Evolutionary conservation across 2,797 vertebrate genomes (phyloP).

Genomic region (Phoxinus dragarum): DNA sequence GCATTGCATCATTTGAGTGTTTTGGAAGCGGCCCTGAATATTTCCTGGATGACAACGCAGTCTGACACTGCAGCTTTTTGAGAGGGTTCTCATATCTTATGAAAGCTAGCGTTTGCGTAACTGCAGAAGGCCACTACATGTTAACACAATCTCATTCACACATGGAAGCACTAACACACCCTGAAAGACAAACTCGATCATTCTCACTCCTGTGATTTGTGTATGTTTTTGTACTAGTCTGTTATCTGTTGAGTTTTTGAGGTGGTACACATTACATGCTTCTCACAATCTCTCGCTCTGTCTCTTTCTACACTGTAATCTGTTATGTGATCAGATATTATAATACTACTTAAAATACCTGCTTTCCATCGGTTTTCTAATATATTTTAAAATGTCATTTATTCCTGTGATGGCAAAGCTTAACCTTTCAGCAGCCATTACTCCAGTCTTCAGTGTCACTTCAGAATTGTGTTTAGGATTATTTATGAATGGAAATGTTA

Average conservation of each 20-base stretch:
- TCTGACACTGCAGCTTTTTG: constrained; percentile 61
- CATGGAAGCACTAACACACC: background rate
- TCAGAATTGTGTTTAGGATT: background rate
- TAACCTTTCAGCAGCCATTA: background rate
- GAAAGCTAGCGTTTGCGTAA: background rate
- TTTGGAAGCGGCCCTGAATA: constrained; percentile 65
- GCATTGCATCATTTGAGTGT: constrained; percentile 66
- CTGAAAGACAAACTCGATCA: background rate
- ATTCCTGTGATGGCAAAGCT: no score
- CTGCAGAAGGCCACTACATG: background rate
- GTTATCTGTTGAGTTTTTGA: background rate
- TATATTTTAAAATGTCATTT: background rate
- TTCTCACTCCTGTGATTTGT: background rate
- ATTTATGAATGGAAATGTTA: background rate
- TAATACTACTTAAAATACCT: background rate
- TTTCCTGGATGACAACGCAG: constrained; percentile 61
- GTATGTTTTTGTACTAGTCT: background rate
- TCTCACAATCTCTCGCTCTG: background rate
- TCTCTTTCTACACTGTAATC: background rate
- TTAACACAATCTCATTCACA: background rate
- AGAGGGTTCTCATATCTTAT: constrained; percentile 55
- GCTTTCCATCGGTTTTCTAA: background rate
- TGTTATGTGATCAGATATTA: background rate
- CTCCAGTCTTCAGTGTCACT: background rate
- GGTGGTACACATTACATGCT: background rate